These are phyloP conservation scores for Cremastobaeus sp. DNA, from an alignment of 2,888 invertebrate species.

Conservation along the genomic window DNA sequence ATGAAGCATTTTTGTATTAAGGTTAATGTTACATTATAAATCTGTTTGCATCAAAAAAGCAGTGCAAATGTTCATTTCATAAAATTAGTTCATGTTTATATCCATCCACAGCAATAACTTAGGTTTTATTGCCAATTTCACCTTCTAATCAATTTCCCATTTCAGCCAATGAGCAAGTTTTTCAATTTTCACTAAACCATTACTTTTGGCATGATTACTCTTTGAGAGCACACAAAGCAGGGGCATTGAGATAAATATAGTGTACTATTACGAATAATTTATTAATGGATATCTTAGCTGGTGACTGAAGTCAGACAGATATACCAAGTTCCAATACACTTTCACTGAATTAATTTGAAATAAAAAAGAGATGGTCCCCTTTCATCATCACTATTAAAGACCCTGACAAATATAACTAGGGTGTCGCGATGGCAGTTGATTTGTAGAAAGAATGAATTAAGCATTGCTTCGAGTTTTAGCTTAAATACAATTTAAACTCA, in stretches of 20 bases:
- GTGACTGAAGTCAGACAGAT: background rate
- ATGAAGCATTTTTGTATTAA: slow-evolving; percentile 31
- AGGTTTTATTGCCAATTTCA: too few relatives aligned
- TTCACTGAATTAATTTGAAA: slow-evolving; percentile 40
- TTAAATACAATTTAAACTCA: too few relatives aligned
- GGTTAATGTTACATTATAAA: slow-evolving; percentile 14
- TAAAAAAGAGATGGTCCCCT: slow-evolving; percentile 20
- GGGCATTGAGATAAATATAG: too few relatives aligned
- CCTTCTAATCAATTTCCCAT: background rate
- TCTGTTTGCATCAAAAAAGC: too few relatives aligned
- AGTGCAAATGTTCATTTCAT: background rate
- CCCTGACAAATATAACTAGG: slow-evolving; percentile 15
- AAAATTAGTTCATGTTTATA: too few relatives aligned
- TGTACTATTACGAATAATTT: too few relatives aligned
- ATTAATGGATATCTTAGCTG: too few relatives aligned
- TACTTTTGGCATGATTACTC: background rate
- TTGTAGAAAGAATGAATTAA: slow-evolving; percentile 6
- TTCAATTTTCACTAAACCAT: too few relatives aligned
- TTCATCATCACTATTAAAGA: slow-evolving; percentile 5
- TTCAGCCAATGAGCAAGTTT: too few relatives aligned
- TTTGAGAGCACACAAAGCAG: too few relatives aligned
- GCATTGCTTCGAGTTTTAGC: too few relatives aligned
- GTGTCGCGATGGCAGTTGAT: slow-evolving; percentile 22
- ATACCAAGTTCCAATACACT: slow-evolving; percentile 28
- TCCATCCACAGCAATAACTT: too few relatives aligned